Evolutionary conservation across 2,888 invertebrate genomes (phyloP), one percentile per base, ranked within the genome.

Genomic region (Parascotia fuliginaria): DNA sequence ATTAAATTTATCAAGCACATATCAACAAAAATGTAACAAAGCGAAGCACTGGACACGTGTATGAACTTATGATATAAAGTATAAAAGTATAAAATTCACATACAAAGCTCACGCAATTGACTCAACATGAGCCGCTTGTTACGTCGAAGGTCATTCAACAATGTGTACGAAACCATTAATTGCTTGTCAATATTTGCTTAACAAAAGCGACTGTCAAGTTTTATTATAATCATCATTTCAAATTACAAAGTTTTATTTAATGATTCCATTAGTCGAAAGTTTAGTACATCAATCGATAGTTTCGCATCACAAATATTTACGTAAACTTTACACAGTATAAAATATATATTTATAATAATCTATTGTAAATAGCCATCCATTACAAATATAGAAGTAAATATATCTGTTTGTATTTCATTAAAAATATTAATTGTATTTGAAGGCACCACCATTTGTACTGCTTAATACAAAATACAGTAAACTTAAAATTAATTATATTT

Each of bases 51-150:
- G 7, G 24, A 24, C 7, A 24, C 19, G n/a, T n/a, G n/a, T n/a
- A n/a, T n/a, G n/a, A 24, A 24, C 7, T 24, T 24, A 4, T 7
- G 1, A 4, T 24, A 3, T 1, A 24, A 24, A 6, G 50, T 65
- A 67, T 6, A 59, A 63, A 65, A 55, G 32, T 58, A 63, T 51
- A 70, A 68, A 66, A 60, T 47, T 44, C 45, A 45, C 61, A 55
- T 60, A 70, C 59, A 69, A 52, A 65, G 53, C 49, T 58, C 57
- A 55, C 53, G 60, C 70, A 72, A 64, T 68, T 66, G 77, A 81
- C 89, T 90, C 89, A 89, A 89, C 84, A 87, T 89, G 89, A 89
- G 89, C 55, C 87, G 77, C 65, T 70, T 63, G 67, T 71, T 70
- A 77, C 62, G 85, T 89, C 71, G 84, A 85, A 83, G 47, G 63